Evolutionary conservation across 2,888 invertebrate species (phyloP).

Genomic region (Hetaerina titia): DNA sequence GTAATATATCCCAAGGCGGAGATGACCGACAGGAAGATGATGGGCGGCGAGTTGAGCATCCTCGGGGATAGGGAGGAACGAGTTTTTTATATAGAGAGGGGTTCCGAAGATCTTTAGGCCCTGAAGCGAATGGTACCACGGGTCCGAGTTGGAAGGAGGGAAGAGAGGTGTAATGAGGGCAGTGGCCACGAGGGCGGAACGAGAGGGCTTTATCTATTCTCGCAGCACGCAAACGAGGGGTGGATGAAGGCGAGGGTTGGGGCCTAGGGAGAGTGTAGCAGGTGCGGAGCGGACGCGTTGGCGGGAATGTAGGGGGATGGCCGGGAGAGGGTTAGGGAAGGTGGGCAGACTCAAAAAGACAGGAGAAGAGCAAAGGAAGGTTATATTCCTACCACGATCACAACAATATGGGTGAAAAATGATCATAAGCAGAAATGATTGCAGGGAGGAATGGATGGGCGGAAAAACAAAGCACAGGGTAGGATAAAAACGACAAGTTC

Average conservation of each 20-base stretch:
- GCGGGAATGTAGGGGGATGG: background rate
- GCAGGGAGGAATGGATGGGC: background rate
- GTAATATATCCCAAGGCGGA: no score
- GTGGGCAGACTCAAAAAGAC: background rate
- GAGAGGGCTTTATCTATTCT: background rate
- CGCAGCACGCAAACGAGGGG: background rate
- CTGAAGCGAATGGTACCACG: no score
- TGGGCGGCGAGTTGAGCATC: no score
- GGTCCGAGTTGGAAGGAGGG: background rate
- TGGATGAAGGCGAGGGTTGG: background rate
- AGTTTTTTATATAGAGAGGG: background rate
- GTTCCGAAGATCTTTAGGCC: no score
- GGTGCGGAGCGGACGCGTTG: constrained; percentile 24
- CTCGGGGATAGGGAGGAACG: no score
- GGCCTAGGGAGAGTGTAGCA: background rate
- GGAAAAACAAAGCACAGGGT: background rate
- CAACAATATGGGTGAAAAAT: background rate
- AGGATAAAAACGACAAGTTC: background rate
- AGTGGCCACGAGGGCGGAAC: background rate
- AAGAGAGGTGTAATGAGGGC: background rate
- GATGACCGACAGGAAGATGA: no score
- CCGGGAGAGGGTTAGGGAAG: background rate
- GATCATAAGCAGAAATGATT: background rate
- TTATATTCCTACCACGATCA: background rate
- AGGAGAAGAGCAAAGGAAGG: background rate